phyloP scores from a whole-genome alignment of 2,888 invertebrate genomes.

The Pristionchus maxplancki region DNA sequence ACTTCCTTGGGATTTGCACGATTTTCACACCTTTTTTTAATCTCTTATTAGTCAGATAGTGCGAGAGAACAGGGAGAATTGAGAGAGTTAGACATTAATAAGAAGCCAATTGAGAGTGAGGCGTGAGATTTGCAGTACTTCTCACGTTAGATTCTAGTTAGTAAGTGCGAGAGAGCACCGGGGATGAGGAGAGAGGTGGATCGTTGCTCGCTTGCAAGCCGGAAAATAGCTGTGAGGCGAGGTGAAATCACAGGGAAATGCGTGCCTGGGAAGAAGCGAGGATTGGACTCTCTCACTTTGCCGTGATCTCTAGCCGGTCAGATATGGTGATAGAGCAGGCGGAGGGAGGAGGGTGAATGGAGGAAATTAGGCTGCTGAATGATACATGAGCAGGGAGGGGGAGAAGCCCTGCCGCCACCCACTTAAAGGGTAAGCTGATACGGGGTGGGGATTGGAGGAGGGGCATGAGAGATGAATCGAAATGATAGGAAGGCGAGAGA shows the following conservation, averaged over 20 bases:
- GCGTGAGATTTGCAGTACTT: too few relatives aligned
- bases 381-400: conserved; percentile 8
- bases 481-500: neutral
- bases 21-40: neutral
- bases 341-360: neutral
- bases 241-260: neutral
- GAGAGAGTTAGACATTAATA: too few relatives aligned
- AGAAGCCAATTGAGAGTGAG: too few relatives aligned
- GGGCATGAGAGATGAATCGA: neutral
- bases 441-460: neutral
- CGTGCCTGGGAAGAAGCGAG: neutral
- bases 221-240: neutral
- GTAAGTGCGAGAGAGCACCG: neutral
- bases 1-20: neutral
- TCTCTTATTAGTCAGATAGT: neutral
- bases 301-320: neutral
- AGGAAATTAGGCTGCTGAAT: neutral
- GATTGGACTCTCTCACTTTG: neutral
- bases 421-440: conserved; percentile 38
- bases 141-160: too few relatives aligned
- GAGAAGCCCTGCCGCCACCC: conserved; percentile 10
- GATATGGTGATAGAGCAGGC: neutral
- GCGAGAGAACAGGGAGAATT: neutral
- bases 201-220: neutral
- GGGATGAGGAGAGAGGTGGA: neutral